These are phyloP conservation scores for Eubucco bourcierii DNA, from an alignment of 2,113 vertebrate genomes.

Conservation along the genomic window DNA sequence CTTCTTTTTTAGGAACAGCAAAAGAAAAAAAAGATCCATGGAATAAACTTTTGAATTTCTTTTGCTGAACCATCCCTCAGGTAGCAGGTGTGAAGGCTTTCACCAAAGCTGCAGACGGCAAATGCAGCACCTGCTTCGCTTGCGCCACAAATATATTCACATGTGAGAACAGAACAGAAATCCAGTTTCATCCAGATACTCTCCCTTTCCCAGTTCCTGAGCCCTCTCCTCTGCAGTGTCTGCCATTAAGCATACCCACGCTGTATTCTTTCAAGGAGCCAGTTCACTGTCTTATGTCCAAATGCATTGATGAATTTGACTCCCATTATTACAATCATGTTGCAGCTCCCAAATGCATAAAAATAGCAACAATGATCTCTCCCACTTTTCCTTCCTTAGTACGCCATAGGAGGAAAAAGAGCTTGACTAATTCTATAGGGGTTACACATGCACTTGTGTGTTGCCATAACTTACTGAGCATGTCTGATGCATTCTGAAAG, in stretches of 20 bases:
- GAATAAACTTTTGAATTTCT: constrained; percentile 51
- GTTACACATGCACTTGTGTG: background rate
- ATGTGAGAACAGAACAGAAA: background rate
- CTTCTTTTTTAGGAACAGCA: constrained; percentile 50
- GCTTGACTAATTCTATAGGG: constrained; percentile 25
- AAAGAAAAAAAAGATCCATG: constrained; percentile 21
- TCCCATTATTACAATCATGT: constrained; percentile 44
- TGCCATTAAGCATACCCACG: constrained; percentile 28
- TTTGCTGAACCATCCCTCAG: constrained; percentile 37
- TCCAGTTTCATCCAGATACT: background rate
- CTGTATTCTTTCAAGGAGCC: background rate
- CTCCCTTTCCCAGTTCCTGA: background rate
- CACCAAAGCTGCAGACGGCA: background rate
- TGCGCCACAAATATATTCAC: background rate
- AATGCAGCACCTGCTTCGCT: background rate
- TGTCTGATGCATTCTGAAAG: background rate
- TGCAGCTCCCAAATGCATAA: constrained; percentile 54
- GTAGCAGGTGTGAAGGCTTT: constrained; percentile 49
- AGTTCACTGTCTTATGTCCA: constrained; percentile 46
- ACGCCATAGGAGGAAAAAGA: constrained; percentile 36
- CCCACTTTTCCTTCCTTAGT: constrained; percentile 34
- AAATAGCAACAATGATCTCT: constrained; percentile 62
- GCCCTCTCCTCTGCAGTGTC: background rate
- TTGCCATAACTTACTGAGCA: constrained; percentile 1
- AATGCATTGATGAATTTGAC: constrained; percentile 31